Evolutionary conservation across 2,797 vertebrate species (phyloP).

Genomic region (Holocentrus rufus): DNA sequence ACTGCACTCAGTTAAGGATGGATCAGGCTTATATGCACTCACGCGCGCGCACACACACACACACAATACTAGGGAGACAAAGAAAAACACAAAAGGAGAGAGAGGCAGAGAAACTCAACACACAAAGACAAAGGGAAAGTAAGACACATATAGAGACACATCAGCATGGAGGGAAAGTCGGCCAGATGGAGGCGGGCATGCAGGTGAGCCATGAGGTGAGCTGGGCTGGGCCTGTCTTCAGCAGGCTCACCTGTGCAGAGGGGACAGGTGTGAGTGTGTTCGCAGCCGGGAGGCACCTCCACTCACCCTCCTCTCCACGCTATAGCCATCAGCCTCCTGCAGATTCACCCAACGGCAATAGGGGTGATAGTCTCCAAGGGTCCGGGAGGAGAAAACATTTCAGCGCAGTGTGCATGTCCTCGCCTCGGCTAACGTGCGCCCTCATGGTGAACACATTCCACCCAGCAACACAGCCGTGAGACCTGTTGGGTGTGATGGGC

Average conservation of each 20-base stretch:
- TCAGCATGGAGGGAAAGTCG: not conserved
- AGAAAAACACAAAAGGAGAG: slow-evolving; percentile 1
- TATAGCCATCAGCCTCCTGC: slow-evolving; percentile 37
- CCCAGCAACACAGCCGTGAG: slow-evolving; percentile 75
- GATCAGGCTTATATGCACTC: too few relatives aligned
- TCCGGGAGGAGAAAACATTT: slow-evolving; percentile 71
- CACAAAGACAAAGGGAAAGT: slow-evolving; percentile 5
- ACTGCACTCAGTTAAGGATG: too few relatives aligned
- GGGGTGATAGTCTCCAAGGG: slow-evolving; percentile 69
- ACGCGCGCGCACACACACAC: not conserved
- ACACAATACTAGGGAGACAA: not conserved
- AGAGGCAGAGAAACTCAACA: not conserved
- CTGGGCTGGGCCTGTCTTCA: slow-evolving; percentile 38
- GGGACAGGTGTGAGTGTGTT: slow-evolving; percentile 77
- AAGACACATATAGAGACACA: slow-evolving; percentile 12
- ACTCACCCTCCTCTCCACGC: slow-evolving; percentile 6
- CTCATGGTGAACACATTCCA: slow-evolving; percentile 80
- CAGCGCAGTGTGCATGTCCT: slow-evolving; percentile 72
- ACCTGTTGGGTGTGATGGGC: slow-evolving; percentile 46
- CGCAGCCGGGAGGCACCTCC: slow-evolving; percentile 58
- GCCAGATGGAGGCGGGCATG: slow-evolving; percentile 29
- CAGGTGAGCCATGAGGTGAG: slow-evolving; percentile 58
- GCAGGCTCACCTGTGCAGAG: slow-evolving; percentile 70
- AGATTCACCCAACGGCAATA: slow-evolving; percentile 64
- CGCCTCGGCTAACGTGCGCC: slow-evolving; percentile 68